Evolutionary conservation across 2,113 vertebrate genomes (phyloP).

Genomic region (Rousettus leschenaultii): DNA sequence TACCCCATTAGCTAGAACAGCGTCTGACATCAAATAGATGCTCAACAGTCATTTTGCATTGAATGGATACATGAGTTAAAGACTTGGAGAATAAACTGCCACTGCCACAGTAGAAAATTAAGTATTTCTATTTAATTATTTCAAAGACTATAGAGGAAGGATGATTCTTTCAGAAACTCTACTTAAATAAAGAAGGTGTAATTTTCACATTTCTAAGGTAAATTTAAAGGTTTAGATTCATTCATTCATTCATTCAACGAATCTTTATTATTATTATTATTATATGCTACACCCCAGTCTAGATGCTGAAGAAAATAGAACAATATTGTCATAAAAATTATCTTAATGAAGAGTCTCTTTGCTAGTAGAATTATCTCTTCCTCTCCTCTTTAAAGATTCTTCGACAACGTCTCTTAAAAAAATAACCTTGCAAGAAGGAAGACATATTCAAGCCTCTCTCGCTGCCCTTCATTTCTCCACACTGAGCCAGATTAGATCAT

Average conservation of each 20-base stretch:
- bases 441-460: neutral
- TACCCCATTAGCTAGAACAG: neutral
- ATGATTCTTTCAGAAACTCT: neutral
- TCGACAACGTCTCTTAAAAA: neutral
- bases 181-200: neutral
- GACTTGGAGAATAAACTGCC: neutral
- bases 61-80: neutral
- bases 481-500: neutral
- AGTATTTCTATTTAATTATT: neutral
- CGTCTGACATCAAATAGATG: neutral
- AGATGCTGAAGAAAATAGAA: neutral
- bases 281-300: neutral
- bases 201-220: neutral
- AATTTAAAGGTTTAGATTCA: neutral
- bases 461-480: neutral
- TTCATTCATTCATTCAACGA: neutral
- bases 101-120: neutral
- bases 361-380: neutral
- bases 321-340: neutral
- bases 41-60: neutral
- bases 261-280: neutral
- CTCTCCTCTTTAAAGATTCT: neutral
- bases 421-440: neutral
- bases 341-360: neutral
- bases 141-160: neutral